phyloP scores from a whole-genome alignment of 2,888 invertebrate species.

The Glyphotaelius pellucidus region DNA sequence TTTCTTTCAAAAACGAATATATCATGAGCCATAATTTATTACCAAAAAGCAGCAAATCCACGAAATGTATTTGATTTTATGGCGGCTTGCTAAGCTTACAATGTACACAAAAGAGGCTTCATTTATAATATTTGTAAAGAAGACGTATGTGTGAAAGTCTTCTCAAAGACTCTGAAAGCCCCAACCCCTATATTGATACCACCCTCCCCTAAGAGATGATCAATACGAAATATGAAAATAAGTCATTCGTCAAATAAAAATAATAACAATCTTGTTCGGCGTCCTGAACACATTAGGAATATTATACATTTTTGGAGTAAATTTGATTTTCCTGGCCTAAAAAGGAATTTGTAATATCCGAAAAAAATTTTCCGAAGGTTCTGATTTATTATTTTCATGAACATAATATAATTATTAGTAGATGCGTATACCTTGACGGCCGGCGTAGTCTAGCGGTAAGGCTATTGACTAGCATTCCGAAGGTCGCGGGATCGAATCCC shows the following conservation, averaged over 20 bases:
- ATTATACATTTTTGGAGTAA: neutral
- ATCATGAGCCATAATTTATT: neutral
- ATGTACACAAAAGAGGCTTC: slow-evolving; percentile 18
- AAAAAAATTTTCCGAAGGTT: neutral
- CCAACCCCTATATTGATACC: neutral
- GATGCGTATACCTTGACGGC: neutral
- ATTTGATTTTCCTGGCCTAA: neutral
- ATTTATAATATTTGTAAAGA: slow-evolving; percentile 43
- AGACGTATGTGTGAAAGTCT: slow-evolving; percentile 24
- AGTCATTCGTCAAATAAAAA: slow-evolving; percentile 22
- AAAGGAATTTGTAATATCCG: neutral
- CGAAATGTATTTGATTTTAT: neutral
- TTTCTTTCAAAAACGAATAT: neutral
- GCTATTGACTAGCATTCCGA: no score
- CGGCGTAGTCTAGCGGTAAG: no score
- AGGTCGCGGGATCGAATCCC: no score
- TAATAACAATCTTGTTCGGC: neutral
- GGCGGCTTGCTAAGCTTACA: slow-evolving; percentile 7
- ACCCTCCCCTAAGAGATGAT: neutral
- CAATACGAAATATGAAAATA: slow-evolving; percentile 7
- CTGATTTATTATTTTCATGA: neutral
- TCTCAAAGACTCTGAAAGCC: neutral
- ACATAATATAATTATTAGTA: neutral
- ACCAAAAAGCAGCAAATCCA: neutral
- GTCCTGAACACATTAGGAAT: neutral